phyloP scores from a whole-genome alignment of 1,140 invertebrate species.

The Philopotamus ludificatus region DNA sequence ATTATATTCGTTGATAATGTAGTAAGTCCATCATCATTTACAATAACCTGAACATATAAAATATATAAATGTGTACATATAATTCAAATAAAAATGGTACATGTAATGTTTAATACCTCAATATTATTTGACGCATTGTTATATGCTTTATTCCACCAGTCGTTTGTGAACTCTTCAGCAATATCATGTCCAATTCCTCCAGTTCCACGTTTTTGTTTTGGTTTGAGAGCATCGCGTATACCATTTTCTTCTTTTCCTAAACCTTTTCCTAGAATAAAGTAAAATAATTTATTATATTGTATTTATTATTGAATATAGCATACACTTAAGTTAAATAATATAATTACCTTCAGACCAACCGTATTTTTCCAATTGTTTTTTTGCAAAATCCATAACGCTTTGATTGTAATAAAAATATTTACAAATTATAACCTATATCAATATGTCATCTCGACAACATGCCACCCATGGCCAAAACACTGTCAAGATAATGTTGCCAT shows the following conservation, averaged over 20 bases:
- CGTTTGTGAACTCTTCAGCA: constrained; percentile 68
- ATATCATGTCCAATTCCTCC: constrained; percentile 74
- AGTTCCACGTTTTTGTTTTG: constrained; percentile 74
- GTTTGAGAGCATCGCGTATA: constrained; percentile 70
- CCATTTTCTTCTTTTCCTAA: constrained; percentile 76
- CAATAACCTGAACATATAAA: constrained; percentile 32
- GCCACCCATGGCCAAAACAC: not conserved
- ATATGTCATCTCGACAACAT: not conserved
- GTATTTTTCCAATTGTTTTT: constrained; percentile 38
- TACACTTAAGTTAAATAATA: constrained; percentile 1
- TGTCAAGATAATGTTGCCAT: not conserved
- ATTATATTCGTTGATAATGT: not conserved
- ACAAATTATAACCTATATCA: not conserved
- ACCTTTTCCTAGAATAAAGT: constrained; percentile 65
- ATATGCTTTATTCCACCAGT: constrained; percentile 80
- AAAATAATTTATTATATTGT: not conserved
- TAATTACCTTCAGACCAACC: constrained; percentile 36
- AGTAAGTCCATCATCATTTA: constrained; percentile 43
- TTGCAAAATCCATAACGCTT: constrained; percentile 33
- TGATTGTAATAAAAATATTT: not conserved
- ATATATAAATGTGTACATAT: not conserved
- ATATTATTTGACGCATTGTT: constrained; percentile 73
- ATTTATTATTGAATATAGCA: not conserved
- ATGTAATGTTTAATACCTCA: constrained; percentile 43
- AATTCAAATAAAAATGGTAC: not conserved